Base-by-base conservation (phyloP, 2,113 vertebrate species). In the Zootoca vivipara region DNA sequence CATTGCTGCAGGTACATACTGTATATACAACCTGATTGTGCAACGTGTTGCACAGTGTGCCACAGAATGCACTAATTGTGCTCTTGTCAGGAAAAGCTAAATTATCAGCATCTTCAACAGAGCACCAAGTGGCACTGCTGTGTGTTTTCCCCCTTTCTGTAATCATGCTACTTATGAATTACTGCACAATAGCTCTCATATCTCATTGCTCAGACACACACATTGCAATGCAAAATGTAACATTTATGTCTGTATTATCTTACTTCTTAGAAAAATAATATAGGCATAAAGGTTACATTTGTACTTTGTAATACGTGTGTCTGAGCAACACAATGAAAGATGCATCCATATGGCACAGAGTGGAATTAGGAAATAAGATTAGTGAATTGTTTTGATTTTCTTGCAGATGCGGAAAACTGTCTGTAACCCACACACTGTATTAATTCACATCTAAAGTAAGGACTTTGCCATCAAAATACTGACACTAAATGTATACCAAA, bases 71-170 rank as follows among this genome's bases (percentile, higher is more conserved):
- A 97, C 97, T 96, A 67, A 7, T 98, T 98, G 97, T 98, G 96
- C 97, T 98, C 97, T 97, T 97, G 96, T 96, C 96, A 97, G 97
- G 97, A 97, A 96, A 97, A 97, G 95, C 96, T 97, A 97, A 96
- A 97, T 97, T 97, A 97, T 98, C 97, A 98, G 97, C 97, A 96
- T 97, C 97, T 97, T 98, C 97, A 98, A 98, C 98, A 97, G 97
- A 97, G 97, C 97, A 97, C 98, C 98, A 97, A 97, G 97, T 97
- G 96, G 97, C 97, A 97, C 97, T 98, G 97, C 98, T 98, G 97
- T 52, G 46, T 52, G 46, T 97, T 95, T 97, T 95, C 40, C 97
- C 94, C 95, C 89, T 95, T 95, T 93, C 90, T 95, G 79, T 93
- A 92, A 92, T 83, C 1, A 0, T 74, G 90, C 91, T 85, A 83